Percentiles rank a stretch among this genome's conserved stretches.
Conservation (phyloP, 1,140 invertebrate genomes). For the Myzus persicae region DNA sequence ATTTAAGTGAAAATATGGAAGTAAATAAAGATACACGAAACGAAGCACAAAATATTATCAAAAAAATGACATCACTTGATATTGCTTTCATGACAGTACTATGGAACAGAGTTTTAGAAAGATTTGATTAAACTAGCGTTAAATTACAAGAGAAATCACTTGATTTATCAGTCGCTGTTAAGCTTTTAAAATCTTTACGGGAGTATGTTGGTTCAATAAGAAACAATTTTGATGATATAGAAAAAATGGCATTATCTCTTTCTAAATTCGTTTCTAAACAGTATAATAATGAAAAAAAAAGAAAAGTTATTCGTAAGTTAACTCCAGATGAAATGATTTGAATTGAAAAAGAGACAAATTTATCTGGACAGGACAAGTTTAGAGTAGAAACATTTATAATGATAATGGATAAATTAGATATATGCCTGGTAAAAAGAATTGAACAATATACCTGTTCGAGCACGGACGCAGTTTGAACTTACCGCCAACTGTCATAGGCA, state of each 20-base stretch:
- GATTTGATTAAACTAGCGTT: constrained; percentile 15
- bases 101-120: constrained; percentile 35
- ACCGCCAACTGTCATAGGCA: no score
- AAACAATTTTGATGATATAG: not conserved
- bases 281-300: constrained; percentile 29
- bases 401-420: no score
- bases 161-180: constrained; percentile 24
- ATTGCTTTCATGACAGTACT: not conserved
- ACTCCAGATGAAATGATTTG: constrained; percentile 20
- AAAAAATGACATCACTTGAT: constrained; percentile 28
- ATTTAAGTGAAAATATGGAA: constrained; percentile 36
- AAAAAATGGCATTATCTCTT: constrained; percentile 31
- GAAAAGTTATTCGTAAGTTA: constrained; percentile 13
- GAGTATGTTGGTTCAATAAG: not conserved
- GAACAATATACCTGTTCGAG: no score
- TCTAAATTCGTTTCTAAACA: not conserved
- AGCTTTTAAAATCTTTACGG: constrained; percentile 14
- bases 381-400: constrained; percentile 30
- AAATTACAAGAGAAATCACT: no score
- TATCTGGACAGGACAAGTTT: constrained; percentile 13
- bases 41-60: not conserved
- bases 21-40: constrained; percentile 16
- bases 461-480: no score
- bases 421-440: no score
- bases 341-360: constrained; percentile 23